Conservation (phyloP, 2,113 vertebrate genomes). For the Channa argus region DNA sequence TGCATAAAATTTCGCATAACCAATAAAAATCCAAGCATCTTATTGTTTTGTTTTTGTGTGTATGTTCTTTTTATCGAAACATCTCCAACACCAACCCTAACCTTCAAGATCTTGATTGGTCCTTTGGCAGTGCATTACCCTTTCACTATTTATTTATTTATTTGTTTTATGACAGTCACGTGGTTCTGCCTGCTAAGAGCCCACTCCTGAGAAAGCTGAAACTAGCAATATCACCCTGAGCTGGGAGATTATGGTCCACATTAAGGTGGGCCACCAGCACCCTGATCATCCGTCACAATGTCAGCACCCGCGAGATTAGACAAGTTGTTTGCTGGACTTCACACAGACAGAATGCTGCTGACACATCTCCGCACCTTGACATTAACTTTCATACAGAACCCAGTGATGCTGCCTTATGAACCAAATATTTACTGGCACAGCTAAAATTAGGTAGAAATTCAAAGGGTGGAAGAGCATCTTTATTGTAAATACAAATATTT, state of each 20-base stretch:
- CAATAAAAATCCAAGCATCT: slow-evolving; percentile 22
- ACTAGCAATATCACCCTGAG: slow-evolving; percentile 64
- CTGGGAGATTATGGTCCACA: slow-evolving; percentile 67
- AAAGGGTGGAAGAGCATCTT: slow-evolving; percentile 42
- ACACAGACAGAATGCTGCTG: slow-evolving; percentile 66
- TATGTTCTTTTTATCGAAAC: slow-evolving; percentile 42
- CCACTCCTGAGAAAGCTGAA: too few species aligned
- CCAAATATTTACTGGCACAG: slow-evolving; percentile 61
- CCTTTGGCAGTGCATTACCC: slow-evolving; percentile 29
- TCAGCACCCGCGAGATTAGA: slow-evolving; percentile 74
- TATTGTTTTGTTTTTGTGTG: slow-evolving; percentile 41
- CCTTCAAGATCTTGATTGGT: slow-evolving; percentile 51
- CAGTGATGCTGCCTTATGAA: slow-evolving; percentile 47
- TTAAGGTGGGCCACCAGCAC: slow-evolving; percentile 68
- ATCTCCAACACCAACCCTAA: slow-evolving; percentile 26
- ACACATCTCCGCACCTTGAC: slow-evolving; percentile 59
- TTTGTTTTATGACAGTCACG: slow-evolving; percentile 47
- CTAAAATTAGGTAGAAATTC: slow-evolving; percentile 43
- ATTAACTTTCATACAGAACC: slow-evolving; percentile 66
- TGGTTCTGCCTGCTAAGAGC: slow-evolving; percentile 24
- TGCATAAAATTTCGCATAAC: slow-evolving; percentile 14
- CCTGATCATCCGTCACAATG: slow-evolving; percentile 73
- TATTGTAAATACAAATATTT: slow-evolving; percentile 51
- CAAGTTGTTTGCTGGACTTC: slow-evolving; percentile 68
- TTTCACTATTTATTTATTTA: slow-evolving; percentile 10